These are phyloP conservation scores for Ormyrus nitidulus DNA, from an alignment of 2,888 invertebrate species.

Conservation along the genomic window DNA sequence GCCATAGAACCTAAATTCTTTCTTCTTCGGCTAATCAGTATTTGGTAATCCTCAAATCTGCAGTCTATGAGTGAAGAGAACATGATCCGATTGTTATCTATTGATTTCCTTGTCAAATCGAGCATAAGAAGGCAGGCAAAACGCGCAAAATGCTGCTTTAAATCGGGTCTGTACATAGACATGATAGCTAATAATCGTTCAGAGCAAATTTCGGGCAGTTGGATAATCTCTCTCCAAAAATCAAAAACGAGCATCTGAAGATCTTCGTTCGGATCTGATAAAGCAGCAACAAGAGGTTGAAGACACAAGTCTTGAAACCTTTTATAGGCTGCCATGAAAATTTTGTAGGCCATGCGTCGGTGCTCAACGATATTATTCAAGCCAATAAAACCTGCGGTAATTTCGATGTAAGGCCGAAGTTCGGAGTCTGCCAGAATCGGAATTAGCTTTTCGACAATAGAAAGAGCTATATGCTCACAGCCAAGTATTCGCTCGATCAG, in stretches of 20 bases:
- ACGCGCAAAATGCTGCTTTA: slow-evolving; percentile 79
- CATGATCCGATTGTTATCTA: slow-evolving; percentile 78
- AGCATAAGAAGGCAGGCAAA: slow-evolving; percentile 79
- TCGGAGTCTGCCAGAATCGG: background rate
- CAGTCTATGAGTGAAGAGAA: slow-evolving; percentile 79
- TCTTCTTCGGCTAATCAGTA: slow-evolving; percentile 77
- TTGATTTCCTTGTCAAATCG: slow-evolving; percentile 76
- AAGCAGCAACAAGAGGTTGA: no score
- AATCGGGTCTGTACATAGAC: slow-evolving; percentile 77
- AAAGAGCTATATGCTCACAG: slow-evolving; percentile 18
- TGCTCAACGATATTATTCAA: slow-evolving; percentile 13
- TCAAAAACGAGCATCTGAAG: slow-evolving; percentile 63
- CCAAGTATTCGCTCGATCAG: background rate
- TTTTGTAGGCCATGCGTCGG: background rate
- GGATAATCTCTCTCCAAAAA: slow-evolving; percentile 79
- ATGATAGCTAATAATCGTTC: slow-evolving; percentile 78
- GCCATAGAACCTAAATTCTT: slow-evolving; percentile 78
- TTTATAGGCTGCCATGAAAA: slow-evolving; percentile 5
- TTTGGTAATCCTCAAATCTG: slow-evolving; percentile 72
- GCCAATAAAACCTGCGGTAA: background rate
- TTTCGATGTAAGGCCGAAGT: background rate
- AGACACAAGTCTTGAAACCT: background rate
- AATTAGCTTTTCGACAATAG: slow-evolving; percentile 14
- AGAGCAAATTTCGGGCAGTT: slow-evolving; percentile 76
- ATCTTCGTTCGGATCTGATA: slow-evolving; percentile 26